Evolutionary conservation across 2,888 invertebrate species (phyloP).

Genomic region (Agonopterix alstromeriana): DNA sequence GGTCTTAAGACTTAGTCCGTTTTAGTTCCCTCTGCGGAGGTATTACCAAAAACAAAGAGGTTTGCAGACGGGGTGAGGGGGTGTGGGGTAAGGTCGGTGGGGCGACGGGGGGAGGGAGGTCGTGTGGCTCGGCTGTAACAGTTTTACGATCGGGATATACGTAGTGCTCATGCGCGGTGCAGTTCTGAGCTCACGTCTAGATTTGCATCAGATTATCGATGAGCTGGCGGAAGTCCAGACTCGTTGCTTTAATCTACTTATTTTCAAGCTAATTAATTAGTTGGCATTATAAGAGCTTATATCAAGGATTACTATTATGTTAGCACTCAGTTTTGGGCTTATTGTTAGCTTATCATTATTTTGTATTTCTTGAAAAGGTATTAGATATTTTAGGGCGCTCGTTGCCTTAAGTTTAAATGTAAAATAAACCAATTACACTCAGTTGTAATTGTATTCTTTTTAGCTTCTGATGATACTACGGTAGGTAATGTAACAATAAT

Average conservation of each 20-base stretch:
- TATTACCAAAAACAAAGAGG: slow-evolving; percentile 70
- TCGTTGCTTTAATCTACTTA: slow-evolving; percentile 5
- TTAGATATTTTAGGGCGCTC: too few relatives aligned
- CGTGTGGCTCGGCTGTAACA: slow-evolving; percentile 51
- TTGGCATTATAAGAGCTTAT: too few relatives aligned
- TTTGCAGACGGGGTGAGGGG: slow-evolving; percentile 48
- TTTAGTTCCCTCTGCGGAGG: slow-evolving; percentile 49
- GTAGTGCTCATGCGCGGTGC: slow-evolving; percentile 14
- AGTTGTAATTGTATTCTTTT: too few relatives aligned
- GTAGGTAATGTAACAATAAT: too few relatives aligned
- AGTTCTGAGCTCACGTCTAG: slow-evolving; percentile 12
- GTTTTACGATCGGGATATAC: slow-evolving; percentile 70
- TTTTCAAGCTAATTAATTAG: slow-evolving; percentile 1
- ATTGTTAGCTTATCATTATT: too few relatives aligned
- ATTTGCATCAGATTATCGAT: slow-evolving; percentile 71
- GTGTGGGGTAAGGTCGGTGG: slow-evolving; percentile 17
- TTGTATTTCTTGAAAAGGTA: too few relatives aligned
- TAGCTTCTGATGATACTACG: too few relatives aligned
- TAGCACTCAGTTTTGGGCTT: too few relatives aligned
- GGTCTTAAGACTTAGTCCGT: slow-evolving; percentile 64
- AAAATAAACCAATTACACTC: too few relatives aligned
- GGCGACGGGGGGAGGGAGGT: slow-evolving; percentile 16
- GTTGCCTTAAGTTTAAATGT: too few relatives aligned
- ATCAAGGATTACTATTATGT: too few relatives aligned
- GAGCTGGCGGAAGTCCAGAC: slow-evolving; percentile 11